Percentiles rank a stretch among this genome's conserved stretches.
Conservation (phyloP, 2,797 vertebrate genomes). For the Champsocephalus esox region DNA sequence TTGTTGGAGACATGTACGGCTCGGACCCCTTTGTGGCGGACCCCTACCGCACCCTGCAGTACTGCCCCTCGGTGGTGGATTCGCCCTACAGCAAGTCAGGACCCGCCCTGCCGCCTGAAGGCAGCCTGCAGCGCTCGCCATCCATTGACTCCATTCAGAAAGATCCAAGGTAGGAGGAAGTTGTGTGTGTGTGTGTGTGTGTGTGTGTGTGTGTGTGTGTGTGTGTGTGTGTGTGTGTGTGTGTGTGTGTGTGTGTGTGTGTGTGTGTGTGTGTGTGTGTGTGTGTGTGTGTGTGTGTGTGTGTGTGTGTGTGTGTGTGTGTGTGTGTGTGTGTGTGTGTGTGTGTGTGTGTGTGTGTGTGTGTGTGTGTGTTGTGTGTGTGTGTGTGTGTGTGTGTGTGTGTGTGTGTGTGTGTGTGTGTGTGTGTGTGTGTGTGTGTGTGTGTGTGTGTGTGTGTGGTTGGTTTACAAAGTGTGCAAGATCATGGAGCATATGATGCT, state of each 20-base stretch:
- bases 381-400: too few species aligned
- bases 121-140: slow-evolving; percentile 95
- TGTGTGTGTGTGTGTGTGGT: too few species aligned
- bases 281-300: too few species aligned
- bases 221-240: slow-evolving; percentile 4
- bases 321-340: neutral
- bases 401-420: too few species aligned
- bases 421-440: too few species aligned
- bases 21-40: slow-evolving; percentile 86
- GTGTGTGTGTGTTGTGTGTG: neutral
- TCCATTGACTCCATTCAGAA: slow-evolving; percentile 99
- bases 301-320: too few species aligned
- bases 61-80: slow-evolving; percentile 97
- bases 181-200: slow-evolving; percentile 5
- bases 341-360: slow-evolving; percentile 9
- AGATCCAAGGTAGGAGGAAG: slow-evolving; percentile 94
- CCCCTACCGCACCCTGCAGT: slow-evolving; percentile 98
- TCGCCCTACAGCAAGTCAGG: slow-evolving; percentile 99
- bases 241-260: too few species aligned
- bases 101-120: slow-evolving; percentile 96
- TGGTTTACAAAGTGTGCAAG: too few species aligned
- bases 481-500: too few species aligned
- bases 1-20: slow-evolving; percentile 75
- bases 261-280: too few species aligned
- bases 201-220: slow-evolving; percentile 8